Evolutionary conservation across 1,140 invertebrate species (phyloP), one percentile per base, ranked within the genome.

Genomic region (Diabrotica virgifera): DNA sequence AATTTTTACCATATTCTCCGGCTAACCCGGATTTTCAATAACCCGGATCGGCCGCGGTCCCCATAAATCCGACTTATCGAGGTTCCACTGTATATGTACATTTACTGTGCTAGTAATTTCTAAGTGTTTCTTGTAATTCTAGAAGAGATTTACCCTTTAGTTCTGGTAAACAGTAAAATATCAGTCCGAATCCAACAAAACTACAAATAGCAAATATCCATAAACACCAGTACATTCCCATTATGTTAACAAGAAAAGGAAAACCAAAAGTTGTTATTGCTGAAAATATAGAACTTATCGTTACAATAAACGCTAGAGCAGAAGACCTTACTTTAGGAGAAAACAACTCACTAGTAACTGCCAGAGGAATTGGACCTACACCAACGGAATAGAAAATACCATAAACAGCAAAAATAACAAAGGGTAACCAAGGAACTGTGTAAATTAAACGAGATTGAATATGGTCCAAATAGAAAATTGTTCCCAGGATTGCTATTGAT

Each of bases 321-420:
- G 85, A 79, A 0, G 89, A 86, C 74, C 91, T 89, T 0, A 92
- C 86, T 68, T 89, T 86, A 0, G 86, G 81, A 3, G 93, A 86
- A 70, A 94, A 91, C 70, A 94, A 85, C 78, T 95, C 91, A 5
- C 87, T 88, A 83, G 93, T 87, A 36, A 95, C 84, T 0, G 92
- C 85, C 91, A 92, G 93, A 0, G 92, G 90, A 10, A 95, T 79
- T 0, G 93, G 90, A 0, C 92, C 92, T 68, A 92, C 88, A 2
- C 90, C 91, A 14, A 74, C 67, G 61, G 69, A 72, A 60, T 70
- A 78, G 51, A 53, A 40, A 7, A 69, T 62, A 36, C 76, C 76
- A 56, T 74, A 78, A 0, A 67, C 8, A 4, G 74, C 38, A 8
- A 78, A 52, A 37, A 62, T 66, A 9, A 66, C 59, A 11, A 78